Conservation (phyloP, 92 coral and sea anemone genomes). For the Heliopora coerulea region DNA sequence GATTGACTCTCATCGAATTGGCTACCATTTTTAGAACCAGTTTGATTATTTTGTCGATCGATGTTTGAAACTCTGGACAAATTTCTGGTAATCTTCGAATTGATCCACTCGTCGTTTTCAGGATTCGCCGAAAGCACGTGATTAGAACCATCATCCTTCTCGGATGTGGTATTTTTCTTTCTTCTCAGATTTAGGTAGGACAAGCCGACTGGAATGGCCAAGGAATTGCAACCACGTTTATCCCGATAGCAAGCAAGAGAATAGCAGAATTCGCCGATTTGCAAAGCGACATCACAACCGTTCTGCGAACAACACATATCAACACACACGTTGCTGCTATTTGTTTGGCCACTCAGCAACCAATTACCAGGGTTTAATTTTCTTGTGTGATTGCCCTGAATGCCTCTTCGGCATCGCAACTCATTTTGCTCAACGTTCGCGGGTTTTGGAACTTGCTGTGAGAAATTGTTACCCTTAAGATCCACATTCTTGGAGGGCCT, state of each 20-base stretch:
- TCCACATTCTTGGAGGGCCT: not conserved
- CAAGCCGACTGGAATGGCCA: constrained; percentile 32
- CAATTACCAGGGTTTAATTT: constrained; percentile 35
- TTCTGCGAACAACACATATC: constrained; percentile 66
- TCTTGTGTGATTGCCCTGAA: not conserved
- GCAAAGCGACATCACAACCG: constrained; percentile 77
- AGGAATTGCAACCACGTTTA: constrained; percentile 42
- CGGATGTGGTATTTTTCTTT: not conserved
- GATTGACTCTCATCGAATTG: not conserved
- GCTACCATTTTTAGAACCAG: not conserved
- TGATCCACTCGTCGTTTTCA: no score
- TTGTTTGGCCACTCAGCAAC: constrained; percentile 63
- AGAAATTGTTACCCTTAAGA: not conserved
- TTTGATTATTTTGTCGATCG: not conserved
- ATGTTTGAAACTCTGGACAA: not conserved
- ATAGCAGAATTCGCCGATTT: constrained; percentile 75
- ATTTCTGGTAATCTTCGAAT: not conserved
- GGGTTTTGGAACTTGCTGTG: not conserved
- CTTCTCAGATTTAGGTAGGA: constrained; percentile 35
- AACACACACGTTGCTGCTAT: constrained; percentile 61
- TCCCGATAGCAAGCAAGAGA: constrained; percentile 72
- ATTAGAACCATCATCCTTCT: not conserved
- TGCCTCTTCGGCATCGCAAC: constrained; percentile 5
- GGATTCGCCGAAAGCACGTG: not conserved
- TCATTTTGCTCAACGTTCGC: constrained; percentile 10